A percentile compares a stretch with the other conserved stretches of the same genome.
phyloP scores from a whole-genome alignment of 2,888 invertebrate species.

The Apamea monoglypha region DNA sequence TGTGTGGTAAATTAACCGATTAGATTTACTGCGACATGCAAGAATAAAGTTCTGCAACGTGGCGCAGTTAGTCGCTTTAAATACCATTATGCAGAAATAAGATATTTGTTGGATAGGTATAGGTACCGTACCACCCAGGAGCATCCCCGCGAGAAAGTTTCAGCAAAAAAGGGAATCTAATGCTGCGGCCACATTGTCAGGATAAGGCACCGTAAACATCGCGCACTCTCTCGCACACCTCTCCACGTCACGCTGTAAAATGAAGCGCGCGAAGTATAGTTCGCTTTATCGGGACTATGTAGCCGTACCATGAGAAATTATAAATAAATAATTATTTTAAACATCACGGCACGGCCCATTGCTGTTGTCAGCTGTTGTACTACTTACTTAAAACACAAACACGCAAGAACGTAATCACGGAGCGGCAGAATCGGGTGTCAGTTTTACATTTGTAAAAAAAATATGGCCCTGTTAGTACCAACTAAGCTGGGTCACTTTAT shows the following conservation, averaged over 20 bases:
- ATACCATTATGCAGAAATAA: conserved; percentile 10
- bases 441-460: conserved; percentile 8
- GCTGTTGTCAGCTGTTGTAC: neutral
- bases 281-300: neutral
- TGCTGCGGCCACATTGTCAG: neutral
- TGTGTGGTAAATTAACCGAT: conserved; percentile 1
- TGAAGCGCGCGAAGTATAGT: neutral
- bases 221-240: neutral
- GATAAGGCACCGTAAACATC: neutral
- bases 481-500: neutral
- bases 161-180: neutral
- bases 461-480: neutral
- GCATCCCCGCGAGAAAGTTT: conserved; percentile 1
- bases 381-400: neutral
- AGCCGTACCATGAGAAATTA: neutral
- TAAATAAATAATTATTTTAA: neutral
- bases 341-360: neutral
- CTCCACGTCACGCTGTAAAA: neutral
- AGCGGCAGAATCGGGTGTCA: neutral
- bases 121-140: conserved; percentile 35
- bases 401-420: conserved; percentile 31
- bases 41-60: conserved; percentile 4
- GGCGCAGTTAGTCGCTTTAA: conserved; percentile 10
- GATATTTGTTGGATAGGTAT: conserved; percentile 1
- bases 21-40: neutral